Conservation (phyloP, 2,888 invertebrate species). For the Coelogynopora nodosa region DNA sequence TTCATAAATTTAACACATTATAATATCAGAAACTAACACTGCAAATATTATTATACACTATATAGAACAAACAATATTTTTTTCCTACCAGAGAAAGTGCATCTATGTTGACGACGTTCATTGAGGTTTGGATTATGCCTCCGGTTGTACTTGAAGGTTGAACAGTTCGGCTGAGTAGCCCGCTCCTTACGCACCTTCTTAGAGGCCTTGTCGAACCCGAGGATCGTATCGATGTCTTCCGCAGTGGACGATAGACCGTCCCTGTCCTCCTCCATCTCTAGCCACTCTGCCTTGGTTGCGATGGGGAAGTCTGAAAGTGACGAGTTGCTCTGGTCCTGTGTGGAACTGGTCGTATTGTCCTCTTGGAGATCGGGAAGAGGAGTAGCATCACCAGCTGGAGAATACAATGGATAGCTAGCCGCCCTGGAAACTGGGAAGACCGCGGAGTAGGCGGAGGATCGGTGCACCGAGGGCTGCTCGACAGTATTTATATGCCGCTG, state of each 20-base stretch:
- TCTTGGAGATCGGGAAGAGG: not conserved
- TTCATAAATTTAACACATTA: no score
- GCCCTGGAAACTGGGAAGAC: not conserved
- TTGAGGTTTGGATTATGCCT: constrained; percentile 93
- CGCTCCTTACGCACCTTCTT: constrained; percentile 21
- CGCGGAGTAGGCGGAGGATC: not conserved
- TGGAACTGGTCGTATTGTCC: not conserved
- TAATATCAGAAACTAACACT: no score
- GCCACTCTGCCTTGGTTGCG: not conserved
- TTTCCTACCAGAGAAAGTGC: constrained; percentile 73
- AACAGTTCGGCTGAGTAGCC: constrained; percentile 59
- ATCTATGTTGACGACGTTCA: constrained; percentile 89
- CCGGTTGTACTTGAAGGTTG: constrained; percentile 75
- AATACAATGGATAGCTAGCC: not conserved
- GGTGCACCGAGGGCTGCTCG: not conserved
- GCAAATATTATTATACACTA: no score
- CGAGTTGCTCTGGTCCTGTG: not conserved
- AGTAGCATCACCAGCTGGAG: not conserved
- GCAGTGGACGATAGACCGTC: not conserved
- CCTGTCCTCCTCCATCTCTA: not conserved
- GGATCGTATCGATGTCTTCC: not conserved
- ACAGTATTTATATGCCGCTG: not conserved
- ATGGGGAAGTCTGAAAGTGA: not conserved
- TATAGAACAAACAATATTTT: not conserved
- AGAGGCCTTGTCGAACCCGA: not conserved